Percentiles rank a stretch among this genome's conserved stretches.
Conservation (phyloP, 2,888 invertebrate genomes). For the Amblyjoppa fuscipennis region DNA sequence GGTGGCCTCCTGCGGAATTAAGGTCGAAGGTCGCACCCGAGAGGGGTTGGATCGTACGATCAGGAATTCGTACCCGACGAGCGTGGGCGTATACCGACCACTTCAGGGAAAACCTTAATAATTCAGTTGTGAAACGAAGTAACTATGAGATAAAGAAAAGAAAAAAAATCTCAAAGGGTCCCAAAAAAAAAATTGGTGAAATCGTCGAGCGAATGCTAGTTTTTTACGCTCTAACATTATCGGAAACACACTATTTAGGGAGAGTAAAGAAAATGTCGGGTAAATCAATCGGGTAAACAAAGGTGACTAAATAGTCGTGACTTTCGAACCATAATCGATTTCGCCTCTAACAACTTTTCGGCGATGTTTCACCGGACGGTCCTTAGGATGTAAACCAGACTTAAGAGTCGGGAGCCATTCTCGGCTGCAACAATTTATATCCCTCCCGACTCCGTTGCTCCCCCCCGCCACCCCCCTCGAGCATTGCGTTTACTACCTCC, state of each 20-base stretch:
- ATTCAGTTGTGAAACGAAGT: too few relatives aligned
- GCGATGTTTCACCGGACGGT: constrained; percentile 34
- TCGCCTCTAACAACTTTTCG: constrained; percentile 37
- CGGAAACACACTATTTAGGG: too few relatives aligned
- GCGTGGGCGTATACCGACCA: too few relatives aligned
- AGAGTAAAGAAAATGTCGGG: too few relatives aligned
- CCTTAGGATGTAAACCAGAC: constrained; percentile 64
- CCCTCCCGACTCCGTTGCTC: constrained; percentile 58
- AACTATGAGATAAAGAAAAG: too few relatives aligned
- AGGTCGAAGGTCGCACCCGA: constrained; percentile 67
- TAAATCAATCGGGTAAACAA: too few relatives aligned
- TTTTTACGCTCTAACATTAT: too few relatives aligned
- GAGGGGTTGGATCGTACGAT: constrained; percentile 58
- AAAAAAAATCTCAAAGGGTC: too few relatives aligned
- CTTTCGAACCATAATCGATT: constrained; percentile 1
- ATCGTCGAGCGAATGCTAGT: too few relatives aligned
- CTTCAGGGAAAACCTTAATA: too few relatives aligned
- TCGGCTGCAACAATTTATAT: constrained; percentile 63
- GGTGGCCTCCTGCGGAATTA: constrained; percentile 65
- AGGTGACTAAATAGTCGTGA: too few relatives aligned
- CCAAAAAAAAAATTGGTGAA: too few relatives aligned
- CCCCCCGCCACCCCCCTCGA: constrained; percentile 35
- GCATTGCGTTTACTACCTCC: constrained; percentile 49
- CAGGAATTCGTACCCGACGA: constrained; percentile 54
- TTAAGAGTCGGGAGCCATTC: constrained; percentile 63